A percentile compares a stretch with the other conserved stretches of the same genome.
These are phyloP conservation scores for Periparus ater DNA, from an alignment of 2,797 vertebrate genomes.

Conservation along the genomic window DNA sequence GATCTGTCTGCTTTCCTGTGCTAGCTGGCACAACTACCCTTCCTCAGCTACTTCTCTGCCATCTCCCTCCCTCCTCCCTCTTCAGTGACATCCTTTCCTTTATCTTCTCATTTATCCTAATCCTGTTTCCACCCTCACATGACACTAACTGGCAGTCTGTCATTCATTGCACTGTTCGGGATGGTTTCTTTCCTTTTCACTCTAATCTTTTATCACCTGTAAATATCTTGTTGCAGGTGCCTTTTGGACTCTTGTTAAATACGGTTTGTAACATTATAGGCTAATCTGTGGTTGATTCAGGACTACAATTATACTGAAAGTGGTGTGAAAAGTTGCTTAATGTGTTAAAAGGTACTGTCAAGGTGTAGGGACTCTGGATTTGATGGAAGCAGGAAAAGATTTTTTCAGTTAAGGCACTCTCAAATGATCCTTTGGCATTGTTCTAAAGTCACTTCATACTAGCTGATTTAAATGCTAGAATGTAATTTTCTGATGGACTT, in stretches of 20 bases:
- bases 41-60: background rate
- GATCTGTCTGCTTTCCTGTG: background rate
- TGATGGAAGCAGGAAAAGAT: background rate
- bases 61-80: background rate
- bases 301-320: background rate
- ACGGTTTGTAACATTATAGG: background rate
- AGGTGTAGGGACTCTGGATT: background rate
- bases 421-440: background rate
- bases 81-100: background rate
- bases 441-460: background rate
- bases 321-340: background rate
- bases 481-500: background rate
- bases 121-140: background rate
- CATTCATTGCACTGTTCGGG: background rate
- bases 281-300: background rate
- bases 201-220: background rate
- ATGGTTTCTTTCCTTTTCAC: background rate
- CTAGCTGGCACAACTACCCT: background rate
- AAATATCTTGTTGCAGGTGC: background rate
- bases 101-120: background rate
- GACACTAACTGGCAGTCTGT: background rate
- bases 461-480: background rate
- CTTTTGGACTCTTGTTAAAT: background rate
- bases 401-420: background rate
- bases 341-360: background rate